A percentile compares a stretch with the other conserved stretches of the same genome.
Conservation (phyloP, 1,140 invertebrate genomes). For the Drosophila ananassae region DNA sequence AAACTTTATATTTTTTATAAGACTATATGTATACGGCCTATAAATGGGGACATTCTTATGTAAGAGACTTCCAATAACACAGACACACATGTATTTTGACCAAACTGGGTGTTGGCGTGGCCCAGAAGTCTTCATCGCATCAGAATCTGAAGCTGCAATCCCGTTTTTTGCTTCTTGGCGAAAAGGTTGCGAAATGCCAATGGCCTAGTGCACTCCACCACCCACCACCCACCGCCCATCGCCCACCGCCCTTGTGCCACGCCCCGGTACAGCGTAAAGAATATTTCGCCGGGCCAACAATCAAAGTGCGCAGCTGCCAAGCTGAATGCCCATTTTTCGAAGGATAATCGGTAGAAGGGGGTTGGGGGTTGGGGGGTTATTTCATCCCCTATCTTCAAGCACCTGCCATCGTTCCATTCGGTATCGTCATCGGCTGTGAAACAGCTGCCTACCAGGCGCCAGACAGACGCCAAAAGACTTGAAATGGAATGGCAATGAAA, state of each 20-base stretch:
- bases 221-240: constrained; percentile 12
- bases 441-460: constrained; percentile 81
- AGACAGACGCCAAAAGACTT: constrained; percentile 58
- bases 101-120: constrained; percentile 52
- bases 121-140: constrained; percentile 54
- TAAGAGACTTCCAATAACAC: constrained; percentile 20
- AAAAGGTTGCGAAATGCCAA: constrained; percentile 75
- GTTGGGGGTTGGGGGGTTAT: neutral
- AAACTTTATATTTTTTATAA: too few species aligned
- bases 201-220: constrained; percentile 75
- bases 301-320: constrained; percentile 44
- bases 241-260: constrained; percentile 35
- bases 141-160: constrained; percentile 53
- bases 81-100: constrained; percentile 24
- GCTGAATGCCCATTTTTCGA: constrained; percentile 53
- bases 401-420: constrained; percentile 38
- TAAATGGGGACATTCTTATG: constrained; percentile 20
- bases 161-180: constrained; percentile 20
- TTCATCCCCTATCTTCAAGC: neutral
- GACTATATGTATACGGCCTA: neutral
- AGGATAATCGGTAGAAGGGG: neutral
- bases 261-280: constrained; percentile 34
- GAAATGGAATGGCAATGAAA: constrained; percentile 76
- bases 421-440: constrained; percentile 53
- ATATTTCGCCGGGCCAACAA: constrained; percentile 54